Base-by-base conservation (phyloP, 2,113 vertebrate genomes). In the Elephas maximus region DNA sequence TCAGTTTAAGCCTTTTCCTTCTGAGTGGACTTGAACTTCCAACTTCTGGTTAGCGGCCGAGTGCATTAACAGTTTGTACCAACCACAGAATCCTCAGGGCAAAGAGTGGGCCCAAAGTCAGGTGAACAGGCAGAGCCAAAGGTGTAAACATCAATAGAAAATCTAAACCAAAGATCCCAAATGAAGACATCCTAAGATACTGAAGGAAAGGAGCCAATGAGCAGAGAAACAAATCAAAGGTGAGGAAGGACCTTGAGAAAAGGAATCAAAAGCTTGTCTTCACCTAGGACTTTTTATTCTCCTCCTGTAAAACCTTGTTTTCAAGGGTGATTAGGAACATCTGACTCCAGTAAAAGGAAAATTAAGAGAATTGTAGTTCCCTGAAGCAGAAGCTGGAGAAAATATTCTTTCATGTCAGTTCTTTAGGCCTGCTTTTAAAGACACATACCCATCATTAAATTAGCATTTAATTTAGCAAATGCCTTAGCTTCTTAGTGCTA, bases 181-280 rank as follows among this genome's bases (percentile, higher is more conserved):
- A 79, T 77, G 28, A 76, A 95, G 65, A 84, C 33, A 78, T 71
- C 71, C 57, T 41, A 84, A 80, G 21, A 2, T 67, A 88, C 26
- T 62, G 53, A 41, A 88, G 71, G 15, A 65, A 76, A 93, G 57
- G 45, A 94, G 41, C 1, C 1, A 12, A 79, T 79, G 23, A 51
- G 20, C 71, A 96, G 65, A 81, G 84, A 90, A 85, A 69, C 51
- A 91, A 95, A 83, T 91, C 73, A 96, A 94, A 91, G 85, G 71
- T 91, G 76, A 86, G 44, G 45, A 86, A 96, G 94, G 87, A 86
- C n/a, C 53, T 74, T 37, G 74, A 84, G 86, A n/a, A 79, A 97
- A 80, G 71, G 37, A 96, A 93, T 77, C 77, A 88, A 97, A 92
- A 37, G 3, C 23, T 48, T 96, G 84, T 88, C 91, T 95, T 94